phyloP scores from a whole-genome alignment of 2,113 vertebrate genomes.

The Pelobates fuscus region DNA sequence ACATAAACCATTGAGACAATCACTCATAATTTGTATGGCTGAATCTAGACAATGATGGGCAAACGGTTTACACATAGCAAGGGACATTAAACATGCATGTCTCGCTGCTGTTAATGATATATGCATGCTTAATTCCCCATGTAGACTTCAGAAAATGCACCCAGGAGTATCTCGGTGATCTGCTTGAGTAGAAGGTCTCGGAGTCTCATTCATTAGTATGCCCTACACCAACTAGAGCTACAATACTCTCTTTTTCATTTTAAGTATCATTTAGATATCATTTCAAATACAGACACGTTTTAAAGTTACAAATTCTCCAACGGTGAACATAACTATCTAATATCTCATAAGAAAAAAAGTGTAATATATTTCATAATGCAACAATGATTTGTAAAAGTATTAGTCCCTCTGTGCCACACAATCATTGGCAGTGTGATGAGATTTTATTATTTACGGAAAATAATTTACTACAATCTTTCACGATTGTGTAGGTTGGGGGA shows the following conservation, averaged over 20 bases:
- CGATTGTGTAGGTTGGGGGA: background rate
- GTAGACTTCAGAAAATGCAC: background rate
- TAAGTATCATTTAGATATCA: background rate
- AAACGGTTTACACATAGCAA: conserved; percentile 17
- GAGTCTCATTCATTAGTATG: conserved; percentile 13
- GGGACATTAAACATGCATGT: conserved; percentile 1
- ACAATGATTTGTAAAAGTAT: background rate
- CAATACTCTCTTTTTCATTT: conserved; percentile 6
- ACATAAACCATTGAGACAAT: conserved; percentile 4
- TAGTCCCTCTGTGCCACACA: background rate
- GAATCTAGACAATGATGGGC: background rate
- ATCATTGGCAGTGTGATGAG: background rate
- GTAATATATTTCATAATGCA: background rate
- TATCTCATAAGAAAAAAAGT: background rate
- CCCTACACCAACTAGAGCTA: background rate
- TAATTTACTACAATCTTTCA: background rate
- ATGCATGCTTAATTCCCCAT: background rate
- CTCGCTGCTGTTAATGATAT: background rate
- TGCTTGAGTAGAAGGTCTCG: conserved; percentile 12
- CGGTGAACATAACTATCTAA: too few species aligned
- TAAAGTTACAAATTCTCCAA: too few species aligned
- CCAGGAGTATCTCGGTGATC: background rate
- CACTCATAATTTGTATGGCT: conserved; percentile 1
- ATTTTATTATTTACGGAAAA: conserved; percentile 9
- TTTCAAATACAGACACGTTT: background rate